These are phyloP conservation scores for Lottia gigantea DNA, from an alignment of 2,888 invertebrate genomes.

Conservation along the genomic window DNA sequence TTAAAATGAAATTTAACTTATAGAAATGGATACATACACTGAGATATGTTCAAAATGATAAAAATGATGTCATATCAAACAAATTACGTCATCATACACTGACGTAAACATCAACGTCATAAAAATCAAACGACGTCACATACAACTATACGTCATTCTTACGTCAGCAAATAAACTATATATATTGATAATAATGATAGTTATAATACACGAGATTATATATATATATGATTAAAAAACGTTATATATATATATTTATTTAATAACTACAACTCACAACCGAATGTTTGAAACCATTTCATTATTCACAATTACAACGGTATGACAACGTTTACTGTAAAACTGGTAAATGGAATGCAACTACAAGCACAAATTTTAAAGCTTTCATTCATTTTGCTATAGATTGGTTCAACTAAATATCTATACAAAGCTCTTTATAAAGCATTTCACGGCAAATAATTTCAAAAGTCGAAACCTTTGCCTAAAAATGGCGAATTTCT, in stretches of 20 bases:
- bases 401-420: not conserved
- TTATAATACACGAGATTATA: not conserved
- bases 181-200: not conserved
- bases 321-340: not conserved
- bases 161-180: not conserved
- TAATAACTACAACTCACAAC: not conserved
- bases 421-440: not conserved
- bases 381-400: not conserved
- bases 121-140: not conserved
- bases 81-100: not conserved
- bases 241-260: slow-evolving; percentile 10
- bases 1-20: not conserved
- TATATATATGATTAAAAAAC: slow-evolving; percentile 10
- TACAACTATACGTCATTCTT: slow-evolving; percentile 5
- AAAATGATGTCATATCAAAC: slow-evolving; percentile 5
- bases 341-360: not conserved
- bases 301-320: not conserved
- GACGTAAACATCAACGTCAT: slow-evolving; percentile 7
- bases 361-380: not conserved
- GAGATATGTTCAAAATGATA: slow-evolving; percentile 6
- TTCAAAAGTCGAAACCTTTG: no score
- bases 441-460: no score
- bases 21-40: not conserved
- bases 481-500: no score
- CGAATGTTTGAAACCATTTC: slow-evolving; percentile 4